Evolutionary conservation across 2,797 vertebrate species (phyloP), one percentile per base, ranked within the genome.

Genomic region (Yasuhikotakia modesta): DNA sequence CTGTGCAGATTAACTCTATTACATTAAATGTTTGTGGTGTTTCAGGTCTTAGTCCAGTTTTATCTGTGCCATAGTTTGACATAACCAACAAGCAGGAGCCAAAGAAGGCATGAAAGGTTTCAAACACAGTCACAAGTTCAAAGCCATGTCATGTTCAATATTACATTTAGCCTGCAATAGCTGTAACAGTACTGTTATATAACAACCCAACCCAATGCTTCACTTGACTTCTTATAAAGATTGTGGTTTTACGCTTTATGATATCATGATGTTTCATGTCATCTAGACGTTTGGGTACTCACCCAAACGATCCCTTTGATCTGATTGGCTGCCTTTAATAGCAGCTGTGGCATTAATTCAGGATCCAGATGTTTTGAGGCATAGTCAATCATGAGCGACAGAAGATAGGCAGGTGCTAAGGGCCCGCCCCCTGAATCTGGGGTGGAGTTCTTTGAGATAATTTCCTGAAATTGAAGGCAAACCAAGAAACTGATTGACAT

Each of bases 271-370:
- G 19, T 46, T 76, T n/a, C n/a, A n/a, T 48, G 11, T 27, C 46
- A 65, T 53, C 19, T 24, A 53, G n/a, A 43, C 70, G 14, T 45
- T 48, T 30, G n/a, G 63, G 45, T 73, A 89, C 93, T 93, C 90
- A 97, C 96, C 96, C 96, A 97, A 80, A 96, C 96, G 7, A 95
- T 94, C 86, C 94, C 94, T 87, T 97, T 96, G 84, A 97, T 95
- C 58, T 95, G 91, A 83, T 94, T 94, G 80, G 95, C 96, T 60
- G 95, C 94, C 84, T 95, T 96, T 73, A 96, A 92, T 75, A 98
- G 86, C 79, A 98, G 90, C 69, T 93, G 93, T 1, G 96, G 96
- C 63, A 94, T 93, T 83, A 95, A 93, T 67, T 92, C 91, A 8
- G 96, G 94, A 72, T 96, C 95, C 82, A 97, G 89, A 84, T 95